These are phyloP conservation scores for Eunapius fragilis DNA, from an alignment of 37 sponge, comb jelly and placozoan genomes.

Conservation along the genomic window DNA sequence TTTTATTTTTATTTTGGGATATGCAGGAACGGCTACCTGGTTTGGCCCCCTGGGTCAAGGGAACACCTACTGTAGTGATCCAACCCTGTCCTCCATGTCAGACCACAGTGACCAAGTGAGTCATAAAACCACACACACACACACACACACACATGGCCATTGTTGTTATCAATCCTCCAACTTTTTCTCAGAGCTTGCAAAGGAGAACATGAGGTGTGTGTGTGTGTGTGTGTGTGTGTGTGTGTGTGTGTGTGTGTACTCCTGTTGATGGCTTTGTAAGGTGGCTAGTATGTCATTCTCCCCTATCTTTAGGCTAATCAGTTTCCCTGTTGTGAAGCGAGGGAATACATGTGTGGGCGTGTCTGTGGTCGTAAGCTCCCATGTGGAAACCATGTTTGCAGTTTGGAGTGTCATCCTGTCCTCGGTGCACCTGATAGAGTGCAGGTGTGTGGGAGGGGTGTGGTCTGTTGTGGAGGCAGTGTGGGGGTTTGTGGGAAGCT, in stretches of 20 bases:
- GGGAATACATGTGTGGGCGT: constrained; percentile 63
- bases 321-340: constrained; percentile 40
- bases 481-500: background rate
- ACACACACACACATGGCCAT: no score
- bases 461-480: background rate
- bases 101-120: constrained; percentile 44
- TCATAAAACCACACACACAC: no score
- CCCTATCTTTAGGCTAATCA: background rate
- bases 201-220: constrained; percentile 1
- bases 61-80: constrained; percentile 23
- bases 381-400: constrained; percentile 84
- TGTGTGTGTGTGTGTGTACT: no score
- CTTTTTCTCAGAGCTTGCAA: no score
- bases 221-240: no score
- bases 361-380: constrained; percentile 72
- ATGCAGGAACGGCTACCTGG: constrained; percentile 25
- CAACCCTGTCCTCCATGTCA: constrained; percentile 75
- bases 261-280: no score
- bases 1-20: background rate
- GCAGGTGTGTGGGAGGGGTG: constrained; percentile 7
- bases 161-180: no score
- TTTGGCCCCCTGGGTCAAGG: constrained; percentile 64
- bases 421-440: constrained; percentile 27
- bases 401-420: constrained; percentile 69
- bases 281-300: no score